A percentile compares a stretch with the other conserved stretches of the same genome.
Conservation (phyloP, 2,113 vertebrate genomes). For the Cinclus cinclus region DNA sequence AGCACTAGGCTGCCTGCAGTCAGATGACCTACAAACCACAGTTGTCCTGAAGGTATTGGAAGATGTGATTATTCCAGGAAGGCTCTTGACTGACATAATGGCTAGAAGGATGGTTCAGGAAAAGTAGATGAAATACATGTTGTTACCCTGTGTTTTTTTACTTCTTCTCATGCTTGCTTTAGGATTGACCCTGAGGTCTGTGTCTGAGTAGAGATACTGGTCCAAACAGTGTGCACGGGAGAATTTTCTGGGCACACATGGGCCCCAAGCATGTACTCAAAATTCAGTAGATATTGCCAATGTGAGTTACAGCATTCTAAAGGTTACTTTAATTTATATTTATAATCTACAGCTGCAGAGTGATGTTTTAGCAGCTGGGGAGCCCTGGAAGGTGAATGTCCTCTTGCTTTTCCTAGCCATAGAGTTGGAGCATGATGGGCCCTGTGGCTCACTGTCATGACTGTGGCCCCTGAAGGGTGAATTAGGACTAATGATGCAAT, state of each 20-base stretch:
- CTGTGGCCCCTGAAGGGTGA: not conserved
- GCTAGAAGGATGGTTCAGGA: not conserved
- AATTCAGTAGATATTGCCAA: not conserved
- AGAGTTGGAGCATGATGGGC: not conserved
- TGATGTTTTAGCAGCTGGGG: not conserved
- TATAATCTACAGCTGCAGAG: not conserved
- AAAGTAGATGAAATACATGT: not conserved
- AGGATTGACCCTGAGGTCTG: not conserved
- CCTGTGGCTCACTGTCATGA: not conserved
- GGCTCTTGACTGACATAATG: not conserved
- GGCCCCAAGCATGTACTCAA: not conserved
- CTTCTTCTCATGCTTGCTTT: not conserved
- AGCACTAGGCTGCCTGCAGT: not conserved
- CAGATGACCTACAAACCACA: not conserved
- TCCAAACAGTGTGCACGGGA: not conserved
- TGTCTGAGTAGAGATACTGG: not conserved
- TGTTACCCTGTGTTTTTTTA: not conserved
- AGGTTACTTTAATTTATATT: not conserved
- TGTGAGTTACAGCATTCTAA: not conserved
- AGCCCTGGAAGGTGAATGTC: not conserved
- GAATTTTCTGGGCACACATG: fast-evolving
- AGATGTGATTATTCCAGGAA: not conserved
- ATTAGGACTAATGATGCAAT: not conserved
- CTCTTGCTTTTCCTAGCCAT: not conserved
- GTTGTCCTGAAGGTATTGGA: not conserved